Evolutionary conservation across 2,113 vertebrate species (phyloP).

Genomic region (Echinops telfairi): DNA sequence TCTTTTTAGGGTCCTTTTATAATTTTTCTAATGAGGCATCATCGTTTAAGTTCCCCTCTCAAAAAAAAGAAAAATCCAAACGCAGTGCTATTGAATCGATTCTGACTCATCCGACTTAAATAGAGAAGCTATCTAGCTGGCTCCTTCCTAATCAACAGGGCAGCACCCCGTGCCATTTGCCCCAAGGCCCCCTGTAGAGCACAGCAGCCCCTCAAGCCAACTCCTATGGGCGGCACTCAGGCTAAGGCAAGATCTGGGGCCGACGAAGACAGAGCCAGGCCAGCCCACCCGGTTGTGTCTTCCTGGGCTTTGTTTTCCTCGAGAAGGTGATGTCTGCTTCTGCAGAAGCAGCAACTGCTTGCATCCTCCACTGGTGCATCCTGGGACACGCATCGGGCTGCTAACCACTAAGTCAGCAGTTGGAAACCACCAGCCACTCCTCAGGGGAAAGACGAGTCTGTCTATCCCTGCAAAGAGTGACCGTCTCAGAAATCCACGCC

Average conservation of each 20-base stretch:
- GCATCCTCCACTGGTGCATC: background rate
- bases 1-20: conserved; percentile 38
- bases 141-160: background rate
- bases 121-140: background rate
- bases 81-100: too few species aligned
- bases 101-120: background rate
- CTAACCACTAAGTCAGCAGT: too few species aligned
- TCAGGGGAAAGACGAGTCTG: too few species aligned
- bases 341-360: background rate
- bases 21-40: background rate
- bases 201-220: background rate
- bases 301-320: background rate
- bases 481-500: too few species aligned
- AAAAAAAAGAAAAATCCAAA: too few species aligned
- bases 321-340: background rate
- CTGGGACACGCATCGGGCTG: too few species aligned
- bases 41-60: background rate
- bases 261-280: background rate
- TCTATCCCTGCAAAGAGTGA: too few species aligned
- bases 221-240: background rate
- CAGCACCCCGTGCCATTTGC: background rate
- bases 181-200: background rate
- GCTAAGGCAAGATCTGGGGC: background rate
- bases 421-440: too few species aligned
- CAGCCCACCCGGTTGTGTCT: background rate